These are phyloP conservation scores for Caenorhabditis afra DNA, from an alignment of 2,888 invertebrate species.

Conservation along the genomic window DNA sequence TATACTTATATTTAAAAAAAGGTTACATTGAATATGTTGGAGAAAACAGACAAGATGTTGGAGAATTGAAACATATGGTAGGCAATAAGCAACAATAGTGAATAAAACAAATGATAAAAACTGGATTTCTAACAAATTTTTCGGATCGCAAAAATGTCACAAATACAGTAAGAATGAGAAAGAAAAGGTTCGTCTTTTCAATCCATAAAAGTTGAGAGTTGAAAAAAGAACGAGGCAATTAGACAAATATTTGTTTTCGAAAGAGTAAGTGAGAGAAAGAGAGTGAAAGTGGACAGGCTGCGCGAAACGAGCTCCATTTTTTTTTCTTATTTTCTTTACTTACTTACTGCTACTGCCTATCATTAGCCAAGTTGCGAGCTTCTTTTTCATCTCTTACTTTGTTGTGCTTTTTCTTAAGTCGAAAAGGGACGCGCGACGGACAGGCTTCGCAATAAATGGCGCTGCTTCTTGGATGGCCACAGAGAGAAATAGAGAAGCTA, in stretches of 20 bases:
- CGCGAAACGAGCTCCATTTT: too few species aligned
- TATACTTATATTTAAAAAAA: too few species aligned
- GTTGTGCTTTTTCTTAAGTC: constrained; percentile 24
- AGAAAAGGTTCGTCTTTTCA: too few species aligned
- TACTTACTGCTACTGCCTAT: constrained; percentile 42
- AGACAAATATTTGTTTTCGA: constrained; percentile 26
- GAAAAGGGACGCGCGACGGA: constrained; percentile 38
- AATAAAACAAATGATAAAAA: neutral
- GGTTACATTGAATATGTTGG: neutral
- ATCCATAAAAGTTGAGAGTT: neutral
- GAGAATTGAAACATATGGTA: neutral
- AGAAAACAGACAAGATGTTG: neutral
- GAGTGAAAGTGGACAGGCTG: neutral
- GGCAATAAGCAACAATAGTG: neutral
- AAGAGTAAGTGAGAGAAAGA: neutral
- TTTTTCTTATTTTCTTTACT: neutral
- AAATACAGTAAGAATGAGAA: too few species aligned
- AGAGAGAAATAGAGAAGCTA: constrained; percentile 38
- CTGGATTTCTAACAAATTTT: neutral
- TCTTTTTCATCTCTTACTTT: constrained; percentile 46
- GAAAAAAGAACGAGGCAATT: constrained; percentile 1
- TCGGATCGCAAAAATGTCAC: too few species aligned
- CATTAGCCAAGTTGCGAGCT: constrained; percentile 25
- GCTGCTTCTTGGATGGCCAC: constrained; percentile 1
- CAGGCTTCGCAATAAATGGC: constrained; percentile 40